Base-by-base conservation (phyloP, 1,140 invertebrate species). In the Dendroctonus ponderosae region DNA sequence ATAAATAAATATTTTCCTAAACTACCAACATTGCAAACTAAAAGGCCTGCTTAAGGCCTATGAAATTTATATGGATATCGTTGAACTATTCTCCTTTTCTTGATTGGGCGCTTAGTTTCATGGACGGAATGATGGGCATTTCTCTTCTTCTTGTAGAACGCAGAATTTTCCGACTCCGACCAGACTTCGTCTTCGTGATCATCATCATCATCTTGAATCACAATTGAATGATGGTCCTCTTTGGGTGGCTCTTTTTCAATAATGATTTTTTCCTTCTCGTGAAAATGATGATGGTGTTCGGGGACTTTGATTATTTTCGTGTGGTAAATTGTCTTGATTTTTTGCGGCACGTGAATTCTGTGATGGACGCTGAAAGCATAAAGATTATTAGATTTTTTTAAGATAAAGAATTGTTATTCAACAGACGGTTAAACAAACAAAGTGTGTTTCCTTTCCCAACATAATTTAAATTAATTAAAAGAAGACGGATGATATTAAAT, bases 291-390 rank as follows among this genome's bases (percentile, higher is more conserved):
- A 53, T 78, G 77, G 62, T 77, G 76, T 52, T 76, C 71, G 0
- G 75, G 75, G 8, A 78, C 70, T 70, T 78, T 78, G 11, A 78
- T 69, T 8, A 76, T 70, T 72, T 78, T 78, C 6, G 77, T 78
- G 56, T 71, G 74, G 58, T 76, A 76, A 26, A 78, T 54, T 7
- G 76, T 76, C 63, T 74, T 76, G 15, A 78, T 70, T 59, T 73
- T 75, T 44, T 70, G 72, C 39, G 77, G 77, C 11, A 78, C 70
- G 57, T 76, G 72, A 48, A 77, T 76, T n/a, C 74, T 46, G 48
- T 75, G 70, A 52, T 71, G 71, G 7, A 75, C 65, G 56, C 75
- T 76, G 56, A 66, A 72, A 37, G 15, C 1, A 40, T 56, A 26
- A 26, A 26, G 26, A 26, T 26, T 26, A 26, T 26, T 26, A 26